These are phyloP conservation scores for Misgurnus mizolepis DNA, from an alignment of 2,113 vertebrate genomes.

Conservation along the genomic window DNA sequence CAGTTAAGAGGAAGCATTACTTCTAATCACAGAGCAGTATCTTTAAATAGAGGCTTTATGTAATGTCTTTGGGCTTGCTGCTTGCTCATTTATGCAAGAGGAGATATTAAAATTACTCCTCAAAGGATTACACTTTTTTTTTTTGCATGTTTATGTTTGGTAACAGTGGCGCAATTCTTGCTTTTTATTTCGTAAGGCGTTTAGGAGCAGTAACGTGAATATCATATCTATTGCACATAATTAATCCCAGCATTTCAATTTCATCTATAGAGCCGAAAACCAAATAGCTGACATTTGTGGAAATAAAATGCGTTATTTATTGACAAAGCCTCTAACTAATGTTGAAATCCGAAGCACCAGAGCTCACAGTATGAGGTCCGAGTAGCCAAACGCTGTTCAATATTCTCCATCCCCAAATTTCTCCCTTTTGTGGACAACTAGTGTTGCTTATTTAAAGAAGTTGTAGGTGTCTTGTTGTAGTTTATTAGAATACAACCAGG, in stretches of 20 bases:
- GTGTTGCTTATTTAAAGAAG: neutral
- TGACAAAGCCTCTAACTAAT: constrained; percentile 51
- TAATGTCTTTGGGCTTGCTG: neutral
- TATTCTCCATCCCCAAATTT: constrained; percentile 7
- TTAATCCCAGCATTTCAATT: constrained; percentile 16
- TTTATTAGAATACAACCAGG: too few species aligned
- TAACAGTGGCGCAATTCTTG: neutral
- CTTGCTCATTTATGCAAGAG: neutral
- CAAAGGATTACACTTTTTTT: too few species aligned
- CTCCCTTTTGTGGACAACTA: constrained; percentile 17
- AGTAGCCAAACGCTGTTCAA: constrained; percentile 18
- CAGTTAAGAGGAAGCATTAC: neutral
- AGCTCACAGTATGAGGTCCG: constrained; percentile 26
- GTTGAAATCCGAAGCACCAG: constrained; percentile 47
- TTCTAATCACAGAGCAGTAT: neutral
- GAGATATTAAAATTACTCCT: too few species aligned
- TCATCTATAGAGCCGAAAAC: neutral
- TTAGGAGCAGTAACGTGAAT: neutral
- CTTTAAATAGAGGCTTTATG: neutral
- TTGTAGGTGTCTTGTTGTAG: neutral
- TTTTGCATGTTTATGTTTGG: neutral
- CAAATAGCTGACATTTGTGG: constrained; percentile 34
- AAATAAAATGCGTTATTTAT: constrained; percentile 46
- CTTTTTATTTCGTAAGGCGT: neutral
- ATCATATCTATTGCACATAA: constrained; percentile 44